These are phyloP conservation scores for Platypus cylindrus DNA, from an alignment of 2,888 invertebrate genomes.

Conservation along the genomic window DNA sequence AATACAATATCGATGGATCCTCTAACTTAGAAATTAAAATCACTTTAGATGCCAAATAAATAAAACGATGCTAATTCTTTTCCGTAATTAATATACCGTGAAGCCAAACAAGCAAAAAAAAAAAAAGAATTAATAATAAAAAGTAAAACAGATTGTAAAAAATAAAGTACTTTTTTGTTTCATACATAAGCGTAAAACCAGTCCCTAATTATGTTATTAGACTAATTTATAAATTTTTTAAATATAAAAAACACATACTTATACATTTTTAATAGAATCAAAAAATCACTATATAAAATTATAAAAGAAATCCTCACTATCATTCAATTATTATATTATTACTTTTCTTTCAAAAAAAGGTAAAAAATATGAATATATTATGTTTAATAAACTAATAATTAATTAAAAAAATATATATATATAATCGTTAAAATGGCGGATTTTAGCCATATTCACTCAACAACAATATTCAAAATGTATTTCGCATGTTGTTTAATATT, in stretches of 20 bases:
- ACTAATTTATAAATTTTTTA: slow-evolving; percentile 36
- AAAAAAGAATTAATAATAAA: too few relatives aligned
- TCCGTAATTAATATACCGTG: too few relatives aligned
- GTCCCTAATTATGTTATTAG: slow-evolving; percentile 30
- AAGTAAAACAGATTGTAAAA: too few relatives aligned
- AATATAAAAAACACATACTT: slow-evolving; percentile 37
- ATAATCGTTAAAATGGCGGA: too few relatives aligned
- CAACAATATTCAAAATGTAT: too few relatives aligned
- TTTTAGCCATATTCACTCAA: too few relatives aligned
- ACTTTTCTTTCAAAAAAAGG: slow-evolving; percentile 28
- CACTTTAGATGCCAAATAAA: slow-evolving; percentile 20
- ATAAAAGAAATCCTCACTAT: slow-evolving; percentile 28
- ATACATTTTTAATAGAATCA: slow-evolving; percentile 35
- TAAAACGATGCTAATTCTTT: too few relatives aligned
- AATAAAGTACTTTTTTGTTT: too few relatives aligned
- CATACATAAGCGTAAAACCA: slow-evolving; percentile 29
- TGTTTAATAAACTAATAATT: slow-evolving; percentile 28
- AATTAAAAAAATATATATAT: too few relatives aligned
- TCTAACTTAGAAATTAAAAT: too few relatives aligned
- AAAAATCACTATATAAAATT: slow-evolving; percentile 26
- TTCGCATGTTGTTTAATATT: too few relatives aligned
- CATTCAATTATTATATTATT: neutral
- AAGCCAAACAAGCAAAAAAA: slow-evolving; percentile 26
- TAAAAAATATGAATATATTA: slow-evolving; percentile 37
- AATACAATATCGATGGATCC: too few relatives aligned